A percentile compares a stretch with the other conserved stretches of the same genome.
Conservation (phyloP, 2,113 vertebrate genomes). For the Narcine bancroftii region DNA sequence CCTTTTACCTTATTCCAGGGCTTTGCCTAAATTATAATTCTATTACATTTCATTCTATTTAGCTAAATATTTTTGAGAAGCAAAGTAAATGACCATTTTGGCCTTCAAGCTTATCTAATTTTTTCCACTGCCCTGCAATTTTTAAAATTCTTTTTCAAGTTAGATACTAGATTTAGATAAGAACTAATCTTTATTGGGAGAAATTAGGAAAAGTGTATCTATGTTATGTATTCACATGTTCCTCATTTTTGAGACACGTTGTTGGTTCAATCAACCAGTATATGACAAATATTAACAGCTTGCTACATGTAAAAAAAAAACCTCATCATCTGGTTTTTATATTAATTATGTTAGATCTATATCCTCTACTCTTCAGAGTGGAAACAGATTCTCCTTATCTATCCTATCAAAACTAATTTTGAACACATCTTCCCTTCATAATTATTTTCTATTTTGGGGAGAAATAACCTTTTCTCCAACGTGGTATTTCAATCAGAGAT, state of each 20-base stretch:
- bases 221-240: background rate
- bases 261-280: background rate
- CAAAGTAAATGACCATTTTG: too few relatives aligned
- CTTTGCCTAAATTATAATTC: background rate
- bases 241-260: background rate
- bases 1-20: background rate
- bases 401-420: too few relatives aligned
- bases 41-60: background rate
- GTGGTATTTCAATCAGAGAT: too few relatives aligned
- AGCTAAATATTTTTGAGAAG: background rate
- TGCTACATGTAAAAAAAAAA: background rate
- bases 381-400: background rate
- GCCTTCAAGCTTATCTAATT: too few relatives aligned
- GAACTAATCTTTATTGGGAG: background rate
- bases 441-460: too few relatives aligned
- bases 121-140: too few relatives aligned
- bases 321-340: background rate
- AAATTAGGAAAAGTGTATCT: too few relatives aligned
- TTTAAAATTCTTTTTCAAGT: too few relatives aligned
- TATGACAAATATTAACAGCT: background rate
- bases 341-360: background rate
- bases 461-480: too few relatives aligned
- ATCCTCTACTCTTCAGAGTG: background rate
- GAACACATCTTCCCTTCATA: too few relatives aligned
- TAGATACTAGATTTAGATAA: background rate